phyloP scores from a whole-genome alignment of 2,888 invertebrate genomes.

The Fissipunctia ypsillon region DNA sequence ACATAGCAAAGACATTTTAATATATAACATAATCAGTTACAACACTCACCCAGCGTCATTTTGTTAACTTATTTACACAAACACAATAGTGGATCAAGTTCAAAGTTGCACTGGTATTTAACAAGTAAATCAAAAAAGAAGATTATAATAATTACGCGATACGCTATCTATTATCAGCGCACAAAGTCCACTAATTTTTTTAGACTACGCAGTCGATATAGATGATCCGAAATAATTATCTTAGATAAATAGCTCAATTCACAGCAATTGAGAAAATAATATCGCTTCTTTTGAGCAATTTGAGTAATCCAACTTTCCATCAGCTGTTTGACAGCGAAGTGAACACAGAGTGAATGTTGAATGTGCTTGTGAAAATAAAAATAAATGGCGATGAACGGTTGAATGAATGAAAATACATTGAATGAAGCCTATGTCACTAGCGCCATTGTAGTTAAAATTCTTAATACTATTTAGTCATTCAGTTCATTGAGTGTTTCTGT shows the following conservation, averaged over 20 bases:
- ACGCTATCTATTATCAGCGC: slow-evolving; percentile 46
- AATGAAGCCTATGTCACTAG: slow-evolving; percentile 38
- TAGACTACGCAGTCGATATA: slow-evolving; percentile 22
- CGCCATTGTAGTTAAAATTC: slow-evolving; percentile 16
- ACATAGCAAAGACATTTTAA: background rate
- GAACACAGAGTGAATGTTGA: background rate
- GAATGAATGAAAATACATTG: slow-evolving; percentile 26
- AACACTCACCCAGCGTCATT: slow-evolving; percentile 70
- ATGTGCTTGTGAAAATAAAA: background rate
- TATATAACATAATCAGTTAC: slow-evolving; percentile 14
- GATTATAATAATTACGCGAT: slow-evolving; percentile 57
- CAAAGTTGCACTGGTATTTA: slow-evolving; percentile 50
- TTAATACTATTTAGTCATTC: background rate
- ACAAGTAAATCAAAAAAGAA: slow-evolving; percentile 36
- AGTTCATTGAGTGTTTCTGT: background rate
- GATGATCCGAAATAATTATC: slow-evolving; percentile 34
- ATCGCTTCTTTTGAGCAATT: background rate
- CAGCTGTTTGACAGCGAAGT: slow-evolving; percentile 64
- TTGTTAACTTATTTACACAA: slow-evolving; percentile 50
- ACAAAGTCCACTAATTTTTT: slow-evolving; percentile 45
- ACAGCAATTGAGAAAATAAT: slow-evolving; percentile 11
- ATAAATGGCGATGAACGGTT: slow-evolving; percentile 7
- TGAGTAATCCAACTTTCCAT: slow-evolving; percentile 48
- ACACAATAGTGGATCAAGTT: slow-evolving; percentile 45
- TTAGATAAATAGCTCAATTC: slow-evolving; percentile 2